Evolutionary conservation across 1,140 invertebrate species (phyloP).

Genomic region (Gonatopus flavifemur): DNA sequence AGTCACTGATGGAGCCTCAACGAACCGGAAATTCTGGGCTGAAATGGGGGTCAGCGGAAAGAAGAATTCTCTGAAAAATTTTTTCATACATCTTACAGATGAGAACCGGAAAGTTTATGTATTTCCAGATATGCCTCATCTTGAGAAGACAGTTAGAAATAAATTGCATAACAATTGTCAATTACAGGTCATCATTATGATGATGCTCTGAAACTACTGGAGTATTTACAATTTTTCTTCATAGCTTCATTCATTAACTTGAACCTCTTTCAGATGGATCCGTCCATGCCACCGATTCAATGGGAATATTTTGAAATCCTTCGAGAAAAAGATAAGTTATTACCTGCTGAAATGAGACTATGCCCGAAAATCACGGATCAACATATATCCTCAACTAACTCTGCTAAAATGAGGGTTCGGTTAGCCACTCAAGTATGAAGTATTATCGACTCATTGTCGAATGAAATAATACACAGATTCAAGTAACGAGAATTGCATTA

Average conservation of each 20-base stretch:
- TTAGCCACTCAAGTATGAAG: constrained; percentile 17
- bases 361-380: too few species aligned
- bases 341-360: constrained; percentile 6
- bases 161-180: constrained; percentile 8
- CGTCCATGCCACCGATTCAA: neutral
- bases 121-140: constrained; percentile 26
- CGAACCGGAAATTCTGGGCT: too few species aligned
- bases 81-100: too few species aligned
- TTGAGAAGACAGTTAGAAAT: constrained; percentile 29
- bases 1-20: too few species aligned
- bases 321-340: constrained; percentile 5
- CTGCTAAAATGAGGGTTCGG: constrained; percentile 18
- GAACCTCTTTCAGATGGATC: too few species aligned
- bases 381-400: constrained; percentile 8
- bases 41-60: too few species aligned
- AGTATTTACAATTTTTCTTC: neutral
- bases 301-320: constrained; percentile 12
- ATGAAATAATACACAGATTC: neutral
- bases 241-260: neutral
- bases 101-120: too few species aligned
- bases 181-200: neutral
- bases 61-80: too few species aligned
- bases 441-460: neutral
- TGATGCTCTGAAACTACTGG: neutral
- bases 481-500: neutral